A percentile compares a stretch with the other conserved stretches of the same genome.
Evolutionary conservation across 1,140 invertebrate species (phyloP).

Genomic region (Heliconius congener): DNA sequence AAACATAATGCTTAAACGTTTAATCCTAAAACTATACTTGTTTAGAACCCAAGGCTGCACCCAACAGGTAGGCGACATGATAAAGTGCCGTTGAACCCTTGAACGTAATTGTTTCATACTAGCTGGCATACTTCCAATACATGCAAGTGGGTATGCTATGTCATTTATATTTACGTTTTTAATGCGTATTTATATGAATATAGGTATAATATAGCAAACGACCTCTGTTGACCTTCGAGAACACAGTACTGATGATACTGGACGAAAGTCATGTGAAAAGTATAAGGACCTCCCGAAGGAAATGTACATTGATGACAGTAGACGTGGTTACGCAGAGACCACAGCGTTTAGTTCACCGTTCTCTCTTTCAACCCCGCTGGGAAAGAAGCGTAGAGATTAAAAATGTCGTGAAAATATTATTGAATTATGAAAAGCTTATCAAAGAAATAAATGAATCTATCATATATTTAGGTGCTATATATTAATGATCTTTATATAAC

Average conservation of each 20-base stretch:
- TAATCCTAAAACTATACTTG: constrained; percentile 3
- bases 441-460: too few relatives aligned
- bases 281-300: too few relatives aligned
- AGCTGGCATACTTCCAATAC: constrained; percentile 34
- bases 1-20: not conserved
- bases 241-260: too few relatives aligned
- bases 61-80: constrained; percentile 38
- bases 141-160: not conserved
- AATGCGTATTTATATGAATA: not conserved
- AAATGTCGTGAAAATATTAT: too few relatives aligned
- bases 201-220: not conserved
- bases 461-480: not conserved
- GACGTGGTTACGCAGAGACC: too few relatives aligned
- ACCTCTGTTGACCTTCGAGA: too few relatives aligned
- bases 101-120: constrained; percentile 32
- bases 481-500: not conserved
- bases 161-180: not conserved
- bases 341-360: too few relatives aligned
- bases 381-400: too few relatives aligned
- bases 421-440: too few relatives aligned
- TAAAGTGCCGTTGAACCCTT: constrained; percentile 37
- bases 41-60: constrained; percentile 23
- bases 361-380: too few relatives aligned
- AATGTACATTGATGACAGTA: too few relatives aligned
- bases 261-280: too few relatives aligned